Evolutionary conservation across 2,797 vertebrate genomes (phyloP).

Genomic region (Cebuella pygmaea): DNA sequence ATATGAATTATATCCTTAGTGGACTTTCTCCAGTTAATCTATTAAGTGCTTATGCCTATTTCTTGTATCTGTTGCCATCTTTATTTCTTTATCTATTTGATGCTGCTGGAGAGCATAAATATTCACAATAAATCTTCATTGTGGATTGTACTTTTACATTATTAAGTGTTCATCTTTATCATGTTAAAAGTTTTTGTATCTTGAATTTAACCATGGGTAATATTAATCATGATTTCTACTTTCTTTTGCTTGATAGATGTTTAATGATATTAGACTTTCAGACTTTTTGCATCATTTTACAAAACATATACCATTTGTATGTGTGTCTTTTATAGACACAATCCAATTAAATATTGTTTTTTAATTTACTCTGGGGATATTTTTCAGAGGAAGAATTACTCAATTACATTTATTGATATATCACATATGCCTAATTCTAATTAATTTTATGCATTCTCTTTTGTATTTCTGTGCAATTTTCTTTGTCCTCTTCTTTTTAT

Average conservation of each 20-base stretch:
- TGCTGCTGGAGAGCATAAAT: neutral
- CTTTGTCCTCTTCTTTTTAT: slow-evolving; percentile 28
- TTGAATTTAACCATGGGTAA: slow-evolving; percentile 35
- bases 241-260: slow-evolving; percentile 27
- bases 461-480: neutral
- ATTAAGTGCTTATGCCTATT: neutral
- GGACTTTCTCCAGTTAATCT: slow-evolving; percentile 42
- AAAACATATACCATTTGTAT: neutral
- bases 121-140: slow-evolving; percentile 7
- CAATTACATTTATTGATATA: neutral
- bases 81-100: neutral
- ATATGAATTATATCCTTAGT: slow-evolving; percentile 31
- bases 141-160: neutral
- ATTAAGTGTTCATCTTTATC: slow-evolving; percentile 7
- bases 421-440: neutral
- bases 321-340: neutral
- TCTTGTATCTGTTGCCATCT: neutral
- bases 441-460: neutral
- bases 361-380: neutral
- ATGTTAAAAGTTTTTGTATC: neutral
- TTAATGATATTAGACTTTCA: neutral
- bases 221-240: neutral
- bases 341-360: slow-evolving; percentile 10
- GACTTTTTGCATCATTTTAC: slow-evolving; percentile 18
- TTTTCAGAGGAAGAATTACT: neutral